A percentile compares a stretch with the other conserved stretches of the same genome.
These are phyloP conservation scores for Vidua macroura DNA, from an alignment of 2,113 vertebrate genomes.

Conservation along the genomic window DNA sequence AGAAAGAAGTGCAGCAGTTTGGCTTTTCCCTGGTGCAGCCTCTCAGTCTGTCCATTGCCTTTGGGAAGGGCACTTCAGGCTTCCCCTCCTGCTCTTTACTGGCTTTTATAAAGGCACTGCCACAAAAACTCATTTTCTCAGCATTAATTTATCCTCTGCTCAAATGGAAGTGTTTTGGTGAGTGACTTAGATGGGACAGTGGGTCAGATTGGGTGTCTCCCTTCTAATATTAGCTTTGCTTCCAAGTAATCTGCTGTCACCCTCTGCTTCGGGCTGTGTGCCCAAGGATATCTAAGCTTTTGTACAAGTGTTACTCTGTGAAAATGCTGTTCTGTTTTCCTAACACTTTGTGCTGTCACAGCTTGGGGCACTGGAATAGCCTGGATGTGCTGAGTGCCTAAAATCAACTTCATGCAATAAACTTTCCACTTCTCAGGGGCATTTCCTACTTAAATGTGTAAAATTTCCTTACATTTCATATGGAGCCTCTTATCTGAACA, in stretches of 20 bases:
- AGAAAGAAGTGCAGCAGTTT: neutral
- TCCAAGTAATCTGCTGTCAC: conserved; percentile 51
- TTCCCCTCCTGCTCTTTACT: neutral
- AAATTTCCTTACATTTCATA: neutral
- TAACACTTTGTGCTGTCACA: neutral
- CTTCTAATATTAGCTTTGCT: conserved; percentile 64
- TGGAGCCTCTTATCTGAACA: neutral
- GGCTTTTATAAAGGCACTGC: neutral
- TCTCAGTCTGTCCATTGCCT: neutral
- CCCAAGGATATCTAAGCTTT: conserved; percentile 6
- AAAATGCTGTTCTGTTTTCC: conserved; percentile 20
- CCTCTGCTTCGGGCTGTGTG: conserved; percentile 13
- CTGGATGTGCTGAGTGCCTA: neutral
- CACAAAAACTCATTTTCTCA: neutral
- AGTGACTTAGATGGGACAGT: neutral
- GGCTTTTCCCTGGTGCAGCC: neutral
- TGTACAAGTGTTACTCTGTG: neutral
- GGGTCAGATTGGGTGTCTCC: neutral
- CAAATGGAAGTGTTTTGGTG: neutral
- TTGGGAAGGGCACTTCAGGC: neutral
- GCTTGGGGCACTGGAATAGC: neutral
- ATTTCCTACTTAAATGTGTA: neutral
- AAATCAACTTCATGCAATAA: neutral
- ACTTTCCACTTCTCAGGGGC: neutral
- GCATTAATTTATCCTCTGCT: neutral